Evolutionary conservation across 2,888 invertebrate species (phyloP).

Genomic region (Spodoptera exigua): DNA sequence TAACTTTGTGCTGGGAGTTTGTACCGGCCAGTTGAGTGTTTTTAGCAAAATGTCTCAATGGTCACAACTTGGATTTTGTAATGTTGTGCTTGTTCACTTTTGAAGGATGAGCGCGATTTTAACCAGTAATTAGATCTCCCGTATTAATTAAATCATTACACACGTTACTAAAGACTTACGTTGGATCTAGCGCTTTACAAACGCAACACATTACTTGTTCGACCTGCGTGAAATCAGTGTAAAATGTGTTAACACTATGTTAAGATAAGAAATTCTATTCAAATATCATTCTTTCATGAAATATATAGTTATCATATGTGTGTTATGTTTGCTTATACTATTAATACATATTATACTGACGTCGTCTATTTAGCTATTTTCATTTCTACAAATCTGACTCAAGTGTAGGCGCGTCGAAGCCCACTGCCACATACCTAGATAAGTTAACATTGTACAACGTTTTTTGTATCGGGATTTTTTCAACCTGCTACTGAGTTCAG

Average conservation of each 20-base stretch:
- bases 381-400: conserved; percentile 34
- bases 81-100: background rate
- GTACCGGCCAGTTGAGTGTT: conserved; percentile 26
- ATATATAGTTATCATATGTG: too few relatives aligned
- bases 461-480: conserved; percentile 51
- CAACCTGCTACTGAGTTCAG: conserved; percentile 65
- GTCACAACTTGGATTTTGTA: conserved; percentile 18
- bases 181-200: too few relatives aligned
- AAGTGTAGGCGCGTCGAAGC: conserved; percentile 28
- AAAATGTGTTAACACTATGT: conserved; percentile 1
- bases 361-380: conserved; percentile 19
- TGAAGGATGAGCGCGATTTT: too few relatives aligned
- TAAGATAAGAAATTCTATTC: background rate
- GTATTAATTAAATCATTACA: too few relatives aligned
- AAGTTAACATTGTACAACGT: conserved; percentile 47
- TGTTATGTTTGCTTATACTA: background rate
- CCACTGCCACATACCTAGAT: conserved; percentile 48
- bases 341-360: conserved; percentile 1
- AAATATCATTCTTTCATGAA: background rate
- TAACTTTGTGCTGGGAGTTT: conserved; percentile 32
- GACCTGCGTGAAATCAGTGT: too few relatives aligned
- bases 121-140: too few relatives aligned
- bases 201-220: too few relatives aligned
- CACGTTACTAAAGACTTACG: too few relatives aligned
- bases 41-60: conserved; percentile 26